Percentiles rank a stretch among this genome's conserved stretches.
These are phyloP conservation scores for Notamacropus eugenii DNA, from an alignment of 2,797 vertebrate genomes.

Conservation along the genomic window DNA sequence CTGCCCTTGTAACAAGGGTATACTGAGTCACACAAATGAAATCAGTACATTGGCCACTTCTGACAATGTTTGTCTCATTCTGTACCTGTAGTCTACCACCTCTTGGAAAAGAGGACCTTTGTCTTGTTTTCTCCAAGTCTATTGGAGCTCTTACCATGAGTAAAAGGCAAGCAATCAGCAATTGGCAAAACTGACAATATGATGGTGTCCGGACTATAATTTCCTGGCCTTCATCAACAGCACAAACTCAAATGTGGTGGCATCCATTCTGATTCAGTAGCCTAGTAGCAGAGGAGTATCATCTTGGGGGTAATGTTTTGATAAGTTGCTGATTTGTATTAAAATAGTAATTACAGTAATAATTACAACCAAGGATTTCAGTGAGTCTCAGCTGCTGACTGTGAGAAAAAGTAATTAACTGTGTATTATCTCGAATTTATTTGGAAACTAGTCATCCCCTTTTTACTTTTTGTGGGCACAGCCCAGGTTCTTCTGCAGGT, in stretches of 20 bases:
- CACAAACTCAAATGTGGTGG: fast-evolving
- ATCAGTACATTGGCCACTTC: not conserved
- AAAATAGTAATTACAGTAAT: constrained; percentile 82
- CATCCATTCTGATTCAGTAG: constrained; percentile 37
- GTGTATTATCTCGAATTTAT: constrained; percentile 31
- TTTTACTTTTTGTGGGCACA: not conserved
- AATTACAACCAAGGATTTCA: constrained; percentile 76
- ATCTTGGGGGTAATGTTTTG: constrained; percentile 75
- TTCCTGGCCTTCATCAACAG: not conserved
- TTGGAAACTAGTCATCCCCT: constrained; percentile 18
- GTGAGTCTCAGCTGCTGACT: constrained; percentile 74
- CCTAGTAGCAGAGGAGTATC: constrained; percentile 53
- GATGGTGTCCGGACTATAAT: not conserved
- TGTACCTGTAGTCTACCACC: not conserved
- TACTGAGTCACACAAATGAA: not conserved
- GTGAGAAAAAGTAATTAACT: constrained; percentile 70
- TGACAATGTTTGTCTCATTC: not conserved
- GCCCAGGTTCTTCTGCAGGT: not conserved
- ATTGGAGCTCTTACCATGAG: not conserved
- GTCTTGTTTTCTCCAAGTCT: not conserved
- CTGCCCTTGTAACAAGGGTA: not conserved
- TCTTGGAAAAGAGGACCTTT: not conserved
- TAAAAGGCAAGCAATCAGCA: not conserved
- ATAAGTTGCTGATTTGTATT: constrained; percentile 81
- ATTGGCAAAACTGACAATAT: not conserved